A percentile compares a stretch with the other conserved stretches of the same genome.
Conservation (phyloP, 2,797 vertebrate species). For the Chiroxiphia lanceolata region DNA sequence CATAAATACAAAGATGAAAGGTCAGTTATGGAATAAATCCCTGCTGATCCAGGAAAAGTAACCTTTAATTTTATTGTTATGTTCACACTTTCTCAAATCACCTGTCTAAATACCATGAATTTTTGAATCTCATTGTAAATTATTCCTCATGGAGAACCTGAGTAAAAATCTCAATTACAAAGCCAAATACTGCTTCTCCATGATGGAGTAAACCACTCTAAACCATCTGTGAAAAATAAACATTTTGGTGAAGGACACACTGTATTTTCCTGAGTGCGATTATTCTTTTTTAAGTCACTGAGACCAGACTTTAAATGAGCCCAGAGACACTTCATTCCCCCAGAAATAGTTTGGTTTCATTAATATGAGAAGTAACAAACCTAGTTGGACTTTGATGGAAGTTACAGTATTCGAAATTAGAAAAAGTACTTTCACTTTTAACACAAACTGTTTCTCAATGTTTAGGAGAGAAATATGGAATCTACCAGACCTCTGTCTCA, state of each 20-base stretch:
- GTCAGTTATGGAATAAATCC: neutral
- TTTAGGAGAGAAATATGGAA: neutral
- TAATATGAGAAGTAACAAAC: neutral
- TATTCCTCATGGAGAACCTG: neutral
- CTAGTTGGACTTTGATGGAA: neutral
- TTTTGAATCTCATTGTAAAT: neutral
- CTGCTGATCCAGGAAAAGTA: neutral
- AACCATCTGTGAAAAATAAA: neutral
- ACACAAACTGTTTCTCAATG: neutral
- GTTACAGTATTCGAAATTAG: neutral
- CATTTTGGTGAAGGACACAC: neutral
- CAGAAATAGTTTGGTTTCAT: neutral
- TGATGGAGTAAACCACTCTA: neutral
- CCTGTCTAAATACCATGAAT: neutral
- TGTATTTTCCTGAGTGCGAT: neutral
- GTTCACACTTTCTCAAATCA: neutral
- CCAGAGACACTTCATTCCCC: fast-evolving
- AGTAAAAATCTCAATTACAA: neutral
- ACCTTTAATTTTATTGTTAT: neutral
- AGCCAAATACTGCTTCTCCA: neutral
- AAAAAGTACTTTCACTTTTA: neutral
- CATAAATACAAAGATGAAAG: neutral
- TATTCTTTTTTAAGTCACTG: neutral
- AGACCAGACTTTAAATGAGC: neutral
- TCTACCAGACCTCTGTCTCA: neutral